Evolutionary conservation across 2,797 vertebrate genomes (phyloP).

Genomic region (Ceryle rudis): DNA sequence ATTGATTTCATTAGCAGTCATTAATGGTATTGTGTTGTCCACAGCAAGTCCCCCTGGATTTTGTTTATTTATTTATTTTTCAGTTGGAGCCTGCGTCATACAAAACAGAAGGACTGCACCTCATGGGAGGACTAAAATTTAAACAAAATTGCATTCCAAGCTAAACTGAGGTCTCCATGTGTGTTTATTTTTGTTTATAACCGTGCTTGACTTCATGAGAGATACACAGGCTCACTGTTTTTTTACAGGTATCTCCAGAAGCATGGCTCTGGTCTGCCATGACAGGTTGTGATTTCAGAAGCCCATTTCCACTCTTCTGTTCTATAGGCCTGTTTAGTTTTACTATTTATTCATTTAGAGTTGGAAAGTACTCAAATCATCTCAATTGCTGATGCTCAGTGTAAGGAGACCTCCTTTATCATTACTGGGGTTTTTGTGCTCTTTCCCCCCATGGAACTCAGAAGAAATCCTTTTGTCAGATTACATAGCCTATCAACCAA

Average conservation of each 20-base stretch:
- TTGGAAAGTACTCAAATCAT: background rate
- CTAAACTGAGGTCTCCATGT: background rate
- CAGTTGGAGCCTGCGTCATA: background rate
- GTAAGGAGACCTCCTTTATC: background rate
- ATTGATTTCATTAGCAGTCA: conserved; percentile 1
- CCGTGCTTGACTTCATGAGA: background rate
- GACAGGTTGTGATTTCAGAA: background rate
- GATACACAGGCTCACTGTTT: background rate
- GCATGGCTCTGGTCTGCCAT: background rate
- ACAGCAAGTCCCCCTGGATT: background rate
- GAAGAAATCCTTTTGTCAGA: background rate
- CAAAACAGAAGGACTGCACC: background rate
- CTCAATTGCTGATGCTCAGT: background rate
- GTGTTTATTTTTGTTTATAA: background rate
- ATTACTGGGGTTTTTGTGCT: background rate
- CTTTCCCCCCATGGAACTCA: background rate
- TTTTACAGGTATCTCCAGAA: background rate
- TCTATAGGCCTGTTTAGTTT: background rate
- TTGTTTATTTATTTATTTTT: background rate
- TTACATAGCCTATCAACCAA: background rate
- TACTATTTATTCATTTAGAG: background rate
- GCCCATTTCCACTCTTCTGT: background rate
- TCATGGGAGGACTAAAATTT: background rate
- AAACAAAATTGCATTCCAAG: background rate
- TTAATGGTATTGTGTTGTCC: background rate